Evolutionary conservation across 2,888 invertebrate genomes (phyloP).

Genomic region (Apamea monoglypha): DNA sequence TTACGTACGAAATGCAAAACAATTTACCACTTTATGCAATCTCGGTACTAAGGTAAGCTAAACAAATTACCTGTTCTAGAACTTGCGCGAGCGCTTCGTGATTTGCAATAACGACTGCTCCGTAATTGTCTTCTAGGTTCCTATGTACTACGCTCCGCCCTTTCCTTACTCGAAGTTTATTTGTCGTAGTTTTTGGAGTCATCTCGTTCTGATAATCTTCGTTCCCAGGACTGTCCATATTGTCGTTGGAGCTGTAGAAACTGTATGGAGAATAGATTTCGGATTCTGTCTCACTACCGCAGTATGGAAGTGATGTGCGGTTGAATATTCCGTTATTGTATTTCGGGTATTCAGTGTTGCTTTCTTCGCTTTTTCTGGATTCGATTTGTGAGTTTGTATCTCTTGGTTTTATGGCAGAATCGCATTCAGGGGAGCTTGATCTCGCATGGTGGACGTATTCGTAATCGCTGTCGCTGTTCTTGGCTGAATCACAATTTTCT

Average conservation of each 20-base stretch:
- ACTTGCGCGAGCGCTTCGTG: constrained; percentile 97
- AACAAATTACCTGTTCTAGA: constrained; percentile 94
- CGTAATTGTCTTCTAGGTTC: constrained; percentile 97
- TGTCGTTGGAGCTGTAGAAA: constrained; percentile 92
- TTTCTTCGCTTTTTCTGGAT: constrained; percentile 76
- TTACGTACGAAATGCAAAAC: constrained; percentile 50
- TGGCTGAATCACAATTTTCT: constrained; percentile 85
- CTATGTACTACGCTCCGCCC: constrained; percentile 96
- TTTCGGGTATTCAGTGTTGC: constrained; percentile 89
- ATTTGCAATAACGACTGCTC: constrained; percentile 96
- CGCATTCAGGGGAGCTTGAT: constrained; percentile 93
- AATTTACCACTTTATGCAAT: constrained; percentile 52
- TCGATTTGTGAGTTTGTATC: constrained; percentile 75
- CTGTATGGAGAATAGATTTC: constrained; percentile 96
- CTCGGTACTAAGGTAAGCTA: constrained; percentile 64
- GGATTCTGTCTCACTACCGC: constrained; percentile 95
- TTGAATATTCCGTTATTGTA: constrained; percentile 90
- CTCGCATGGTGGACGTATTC: constrained; percentile 92
- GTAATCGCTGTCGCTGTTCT: constrained; percentile 91
- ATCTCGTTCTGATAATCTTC: constrained; percentile 87
- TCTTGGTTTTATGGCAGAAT: constrained; percentile 89
- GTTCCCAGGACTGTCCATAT: constrained; percentile 85
- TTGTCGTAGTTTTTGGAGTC: constrained; percentile 88
- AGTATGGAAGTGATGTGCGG: constrained; percentile 94
- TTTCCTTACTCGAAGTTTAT: constrained; percentile 93